Percentiles rank a stretch among this genome's conserved stretches.
Evolutionary conservation across 2,888 invertebrate species (phyloP).

Genomic region (Caenorhabditis drosophilae): DNA sequence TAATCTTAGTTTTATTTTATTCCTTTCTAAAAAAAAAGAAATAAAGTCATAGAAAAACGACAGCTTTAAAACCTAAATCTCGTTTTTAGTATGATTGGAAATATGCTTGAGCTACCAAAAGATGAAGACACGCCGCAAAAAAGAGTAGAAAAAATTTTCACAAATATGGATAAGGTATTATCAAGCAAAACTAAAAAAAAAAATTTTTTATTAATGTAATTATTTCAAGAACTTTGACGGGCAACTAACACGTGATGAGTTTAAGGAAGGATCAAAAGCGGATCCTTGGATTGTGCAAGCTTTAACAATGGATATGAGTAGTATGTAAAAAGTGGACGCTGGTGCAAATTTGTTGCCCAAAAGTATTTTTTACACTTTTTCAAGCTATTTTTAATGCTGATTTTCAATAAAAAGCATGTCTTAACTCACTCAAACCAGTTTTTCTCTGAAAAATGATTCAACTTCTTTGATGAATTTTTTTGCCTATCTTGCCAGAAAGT

Average conservation of each 20-base stretch:
- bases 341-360: neutral
- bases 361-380: too few species aligned
- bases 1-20: constrained; percentile 63
- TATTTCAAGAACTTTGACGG: constrained; percentile 71
- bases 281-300: constrained; percentile 74
- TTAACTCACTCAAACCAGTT: too few species aligned
- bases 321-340: constrained; percentile 2
- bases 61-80: too few species aligned
- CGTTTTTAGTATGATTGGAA: constrained; percentile 72
- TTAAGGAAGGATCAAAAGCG: constrained; percentile 72
- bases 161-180: constrained; percentile 71
- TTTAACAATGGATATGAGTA: constrained; percentile 70
- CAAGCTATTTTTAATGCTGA: too few species aligned
- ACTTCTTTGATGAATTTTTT: too few species aligned
- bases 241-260: constrained; percentile 72
- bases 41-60: too few species aligned
- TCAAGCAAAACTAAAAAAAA: neutral
- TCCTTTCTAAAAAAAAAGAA: too few species aligned
- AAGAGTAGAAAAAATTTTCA: constrained; percentile 72
- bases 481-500: too few species aligned
- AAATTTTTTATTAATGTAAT: neutral
- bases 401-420: too few species aligned
- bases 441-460: too few species aligned
- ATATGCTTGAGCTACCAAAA: constrained; percentile 71
- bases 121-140: constrained; percentile 73